phyloP scores from a whole-genome alignment of 2,888 invertebrate genomes.

The Scelioninae gen. 1 region DNA sequence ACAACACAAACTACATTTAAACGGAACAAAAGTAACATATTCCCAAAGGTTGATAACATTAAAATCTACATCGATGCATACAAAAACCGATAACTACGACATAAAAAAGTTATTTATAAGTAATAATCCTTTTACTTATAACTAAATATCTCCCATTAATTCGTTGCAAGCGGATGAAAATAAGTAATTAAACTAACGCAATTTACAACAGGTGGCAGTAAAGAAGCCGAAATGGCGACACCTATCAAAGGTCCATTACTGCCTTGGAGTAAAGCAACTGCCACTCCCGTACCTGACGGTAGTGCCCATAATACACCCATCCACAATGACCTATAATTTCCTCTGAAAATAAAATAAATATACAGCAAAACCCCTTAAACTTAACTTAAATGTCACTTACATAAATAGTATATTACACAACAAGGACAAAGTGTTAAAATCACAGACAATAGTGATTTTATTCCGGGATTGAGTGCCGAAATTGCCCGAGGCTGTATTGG shows the following conservation, averaged over 20 bases:
- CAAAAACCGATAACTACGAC: neutral
- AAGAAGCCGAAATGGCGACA: slow-evolving; percentile 94
- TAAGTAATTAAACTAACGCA: slow-evolving; percentile 87
- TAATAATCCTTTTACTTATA: no score
- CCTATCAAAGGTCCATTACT: slow-evolving; percentile 94
- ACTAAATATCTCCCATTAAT: no score
- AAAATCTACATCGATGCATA: neutral
- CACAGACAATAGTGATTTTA: no score
- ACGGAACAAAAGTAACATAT: no score
- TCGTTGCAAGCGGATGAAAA: no score
- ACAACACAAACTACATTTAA: no score
- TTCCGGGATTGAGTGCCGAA: no score
- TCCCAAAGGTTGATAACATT: neutral
- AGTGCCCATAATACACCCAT: slow-evolving; percentile 91
- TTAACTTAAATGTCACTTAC: no score
- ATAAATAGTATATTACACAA: no score
- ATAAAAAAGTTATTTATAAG: no score
- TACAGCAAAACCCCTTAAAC: neutral
- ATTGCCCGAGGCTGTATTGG: no score
- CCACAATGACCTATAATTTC: slow-evolving; percentile 89
- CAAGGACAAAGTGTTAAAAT: no score
- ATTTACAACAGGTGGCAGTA: slow-evolving; percentile 93
- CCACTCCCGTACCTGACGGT: slow-evolving; percentile 92
- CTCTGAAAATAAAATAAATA: slow-evolving; percentile 84
- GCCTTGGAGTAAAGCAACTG: slow-evolving; percentile 93